A percentile compares a stretch with the other conserved stretches of the same genome.
Conservation (phyloP, 2,888 invertebrate species). For the Trissonchulus latispiculum region DNA sequence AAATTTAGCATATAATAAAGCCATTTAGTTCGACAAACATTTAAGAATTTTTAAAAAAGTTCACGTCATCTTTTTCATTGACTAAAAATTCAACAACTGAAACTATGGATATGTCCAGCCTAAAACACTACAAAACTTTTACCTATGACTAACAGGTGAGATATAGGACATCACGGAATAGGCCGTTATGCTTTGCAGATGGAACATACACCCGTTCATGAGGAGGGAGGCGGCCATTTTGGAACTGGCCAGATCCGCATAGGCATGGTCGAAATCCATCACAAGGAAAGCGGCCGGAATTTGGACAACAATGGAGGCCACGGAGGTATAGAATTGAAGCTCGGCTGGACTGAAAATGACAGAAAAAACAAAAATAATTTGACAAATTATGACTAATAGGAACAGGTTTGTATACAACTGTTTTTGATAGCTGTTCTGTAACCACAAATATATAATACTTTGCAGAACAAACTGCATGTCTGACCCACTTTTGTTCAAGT, state of each 20-base stretch:
- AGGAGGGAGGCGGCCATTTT: constrained; percentile 53
- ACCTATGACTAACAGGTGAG: constrained; percentile 68
- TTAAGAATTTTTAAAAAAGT: no score
- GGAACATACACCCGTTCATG: constrained; percentile 64
- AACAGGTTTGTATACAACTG: no score
- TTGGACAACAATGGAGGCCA: constrained; percentile 62
- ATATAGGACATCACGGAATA: constrained; percentile 69
- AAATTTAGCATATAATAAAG: no score
- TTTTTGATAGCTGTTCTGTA: no score
- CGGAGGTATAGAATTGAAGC: constrained; percentile 65
- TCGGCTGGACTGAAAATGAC: constrained; percentile 60
- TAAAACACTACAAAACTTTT: constrained; percentile 31
- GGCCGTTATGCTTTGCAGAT: constrained; percentile 67
- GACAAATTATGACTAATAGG: no score
- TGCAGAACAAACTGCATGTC: no score
- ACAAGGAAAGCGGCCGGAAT: constrained; percentile 60
- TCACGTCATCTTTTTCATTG: no score
- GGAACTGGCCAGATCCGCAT: constrained; percentile 47
- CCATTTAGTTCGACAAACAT: no score
- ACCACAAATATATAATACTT: no score
- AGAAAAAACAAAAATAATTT: constrained; percentile 8
- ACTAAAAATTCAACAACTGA: no score
- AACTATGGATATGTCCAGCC: no score
- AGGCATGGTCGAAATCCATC: constrained; percentile 54
- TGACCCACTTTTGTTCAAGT: no score